phyloP scores from a whole-genome alignment of 2,888 invertebrate genomes.

The Amiota minor region DNA sequence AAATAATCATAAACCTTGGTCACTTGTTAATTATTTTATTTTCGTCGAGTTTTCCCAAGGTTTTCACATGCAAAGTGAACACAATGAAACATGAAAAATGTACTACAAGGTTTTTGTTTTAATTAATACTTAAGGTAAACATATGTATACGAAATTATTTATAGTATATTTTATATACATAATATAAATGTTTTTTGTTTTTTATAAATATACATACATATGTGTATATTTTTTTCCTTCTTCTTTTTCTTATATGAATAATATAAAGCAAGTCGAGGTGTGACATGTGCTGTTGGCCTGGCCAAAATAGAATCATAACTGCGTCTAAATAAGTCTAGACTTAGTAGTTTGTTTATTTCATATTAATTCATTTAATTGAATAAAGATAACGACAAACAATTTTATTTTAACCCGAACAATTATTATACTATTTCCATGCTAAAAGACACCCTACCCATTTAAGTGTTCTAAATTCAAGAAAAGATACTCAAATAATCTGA shows the following conservation, averaged over 20 bases:
- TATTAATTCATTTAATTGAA: too few species aligned
- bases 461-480: neutral
- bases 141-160: neutral
- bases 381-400: too few species aligned
- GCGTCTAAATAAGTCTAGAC: constrained; percentile 53
- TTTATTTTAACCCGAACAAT: too few species aligned
- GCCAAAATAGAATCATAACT: constrained; percentile 63
- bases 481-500: neutral
- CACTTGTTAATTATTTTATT: constrained; percentile 28
- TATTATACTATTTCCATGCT: neutral
- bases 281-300: constrained; percentile 64
- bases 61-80: constrained; percentile 50
- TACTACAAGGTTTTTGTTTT: constrained; percentile 29
- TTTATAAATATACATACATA: neutral
- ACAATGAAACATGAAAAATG: constrained; percentile 25
- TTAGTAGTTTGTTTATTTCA: too few species aligned
- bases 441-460: neutral
- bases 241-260: neutral
- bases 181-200: neutral
- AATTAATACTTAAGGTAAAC: constrained; percentile 26
- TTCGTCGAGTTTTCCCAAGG: constrained; percentile 58
- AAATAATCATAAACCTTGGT: constrained; percentile 3
- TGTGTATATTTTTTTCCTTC: too few species aligned
- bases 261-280: neutral
- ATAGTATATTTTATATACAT: neutral